A percentile compares a stretch with the other conserved stretches of the same genome.
These are phyloP conservation scores for Benitochromis conjunctus DNA, from an alignment of 2,113 vertebrate species.

Conservation along the genomic window DNA sequence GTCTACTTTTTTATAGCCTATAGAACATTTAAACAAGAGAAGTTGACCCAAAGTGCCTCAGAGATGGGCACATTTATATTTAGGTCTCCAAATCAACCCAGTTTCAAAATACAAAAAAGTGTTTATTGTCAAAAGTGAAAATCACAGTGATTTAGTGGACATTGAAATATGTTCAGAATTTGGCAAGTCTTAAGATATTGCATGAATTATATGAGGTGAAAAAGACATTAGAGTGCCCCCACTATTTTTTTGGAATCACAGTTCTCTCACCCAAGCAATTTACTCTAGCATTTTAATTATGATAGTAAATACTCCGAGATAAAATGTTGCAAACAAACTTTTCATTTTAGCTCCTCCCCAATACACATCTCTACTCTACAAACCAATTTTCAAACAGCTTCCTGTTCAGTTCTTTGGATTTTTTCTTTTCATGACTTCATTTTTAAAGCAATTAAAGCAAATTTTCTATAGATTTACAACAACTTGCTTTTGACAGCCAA, in stretches of 20 bases:
- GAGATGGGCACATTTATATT: too few species aligned
- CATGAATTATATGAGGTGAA: accelerated
- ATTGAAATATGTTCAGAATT: too few species aligned
- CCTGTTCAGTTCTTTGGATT: neutral
- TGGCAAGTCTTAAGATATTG: neutral
- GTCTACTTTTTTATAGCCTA: neutral
- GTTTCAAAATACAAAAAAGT: too few species aligned
- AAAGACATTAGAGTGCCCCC: neutral
- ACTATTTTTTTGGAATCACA: neutral
- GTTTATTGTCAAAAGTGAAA: neutral
- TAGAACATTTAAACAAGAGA: neutral
- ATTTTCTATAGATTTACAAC: neutral
- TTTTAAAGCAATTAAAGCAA: neutral
- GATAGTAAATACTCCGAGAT: neutral
- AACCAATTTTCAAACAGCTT: neutral
- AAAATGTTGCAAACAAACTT: neutral
- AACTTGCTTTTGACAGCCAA: neutral
- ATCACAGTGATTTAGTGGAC: too few species aligned
- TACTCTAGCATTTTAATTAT: neutral
- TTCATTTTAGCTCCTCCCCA: neutral
- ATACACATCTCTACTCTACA: neutral
- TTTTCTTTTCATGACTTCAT: neutral
- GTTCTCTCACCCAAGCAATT: neutral
- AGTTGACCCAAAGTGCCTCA: neutral
- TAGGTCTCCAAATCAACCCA: too few species aligned